Base-by-base conservation (phyloP, 2,113 vertebrate species). In the Dipodomys stephensi region DNA sequence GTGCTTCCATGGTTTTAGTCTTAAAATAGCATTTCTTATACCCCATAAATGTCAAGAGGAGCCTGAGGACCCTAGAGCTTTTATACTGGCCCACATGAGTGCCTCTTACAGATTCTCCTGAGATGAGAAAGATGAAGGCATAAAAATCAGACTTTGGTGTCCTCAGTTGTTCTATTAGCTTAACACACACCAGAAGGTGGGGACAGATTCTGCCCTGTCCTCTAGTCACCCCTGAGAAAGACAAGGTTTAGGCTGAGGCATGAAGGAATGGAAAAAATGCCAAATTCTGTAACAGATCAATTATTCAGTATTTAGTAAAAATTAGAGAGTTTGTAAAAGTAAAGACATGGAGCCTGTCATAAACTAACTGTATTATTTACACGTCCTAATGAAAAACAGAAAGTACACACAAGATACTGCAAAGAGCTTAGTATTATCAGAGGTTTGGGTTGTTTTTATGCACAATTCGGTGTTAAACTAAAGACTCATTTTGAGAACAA, bases 401-500 rank as follows among this genome's bases (percentile, higher is more conserved):
- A 73, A 68, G 62, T 81, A 77, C 4, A 35, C 68, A 71, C 91
- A 68, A 46, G 46, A 39, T 4, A 18, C 2, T 1, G 12, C 28
- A 62, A 89, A 67, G 60, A 27, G 28, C 67, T 80, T 46, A 73
- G 72, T 23, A 44, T 30, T 62, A 39, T 83, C 7, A 67, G 76
- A 79, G 39, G 73, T 83, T 92, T 32, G 32, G 60, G 39, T 68
- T 44, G 60, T 81, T 73, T 16, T 13, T 53, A n/a, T 1, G 44
- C 8, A 78, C 13, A 89, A n/a, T 35, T 53, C 49, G 77, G 46
- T 22, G 39, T 39, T 77, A 73, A 68, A 90, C 30, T 22, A 64
- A 83, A 83, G 46, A 23, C 62, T 78, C 4, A 20, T 72, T 91
- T 89, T 90, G 25, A 77, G 84, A 85, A 71, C 77, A 76, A 87